Conservation (phyloP, 2,113 vertebrate genomes). For the Siniperca knerii region DNA sequence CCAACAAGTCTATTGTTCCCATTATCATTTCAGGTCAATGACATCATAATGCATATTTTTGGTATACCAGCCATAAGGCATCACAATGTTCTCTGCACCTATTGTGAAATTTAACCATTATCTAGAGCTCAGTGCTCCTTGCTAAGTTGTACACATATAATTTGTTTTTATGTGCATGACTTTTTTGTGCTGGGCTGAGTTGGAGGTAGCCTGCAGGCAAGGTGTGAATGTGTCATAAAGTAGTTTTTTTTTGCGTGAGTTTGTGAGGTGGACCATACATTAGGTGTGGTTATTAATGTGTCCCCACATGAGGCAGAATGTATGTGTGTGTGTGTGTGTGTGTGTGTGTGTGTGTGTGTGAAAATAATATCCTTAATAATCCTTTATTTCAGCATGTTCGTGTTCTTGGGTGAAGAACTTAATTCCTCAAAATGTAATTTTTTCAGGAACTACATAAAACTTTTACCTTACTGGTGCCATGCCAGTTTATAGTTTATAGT, state of each 20-base stretch:
- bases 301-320: slow-evolving; percentile 6
- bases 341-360: not conserved
- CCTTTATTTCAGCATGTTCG: slow-evolving; percentile 4
- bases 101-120: slow-evolving; percentile 1
- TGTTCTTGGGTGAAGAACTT: not conserved
- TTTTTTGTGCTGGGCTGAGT: slow-evolving; percentile 20
- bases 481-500: not conserved
- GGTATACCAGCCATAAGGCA: not conserved
- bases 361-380: slow-evolving; percentile 17
- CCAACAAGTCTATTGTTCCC: not conserved
- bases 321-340: not conserved
- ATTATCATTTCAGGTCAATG: not conserved
- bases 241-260: slow-evolving; percentile 9
- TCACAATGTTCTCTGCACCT: slow-evolving; percentile 2
- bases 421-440: not conserved
- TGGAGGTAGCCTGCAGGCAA: slow-evolving; percentile 37
- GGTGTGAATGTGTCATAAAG: slow-evolving; percentile 51
- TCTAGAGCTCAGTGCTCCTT: slow-evolving; percentile 14
- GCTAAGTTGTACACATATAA: slow-evolving; percentile 8
- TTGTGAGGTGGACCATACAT: slow-evolving; percentile 12
- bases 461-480: not conserved
- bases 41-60: not conserved
- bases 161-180: slow-evolving; percentile 33
- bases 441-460: not conserved
- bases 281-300: slow-evolving; percentile 36